A percentile compares a stretch with the other conserved stretches of the same genome.
Conservation (phyloP, 2,888 invertebrate genomes). For the Sericinus montela region DNA sequence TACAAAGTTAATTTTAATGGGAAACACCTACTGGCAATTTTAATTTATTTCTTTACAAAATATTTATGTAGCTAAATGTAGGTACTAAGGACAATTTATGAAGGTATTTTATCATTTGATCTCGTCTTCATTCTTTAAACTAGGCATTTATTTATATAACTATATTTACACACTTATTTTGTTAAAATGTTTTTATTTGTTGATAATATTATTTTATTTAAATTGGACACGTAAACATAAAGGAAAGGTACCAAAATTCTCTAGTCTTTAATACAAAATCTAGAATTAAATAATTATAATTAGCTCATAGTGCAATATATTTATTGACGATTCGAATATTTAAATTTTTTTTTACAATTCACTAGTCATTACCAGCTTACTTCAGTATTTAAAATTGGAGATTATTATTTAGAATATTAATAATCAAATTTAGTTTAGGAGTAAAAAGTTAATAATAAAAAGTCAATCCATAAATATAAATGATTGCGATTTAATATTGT, state of each 20-base stretch:
- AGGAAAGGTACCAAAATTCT: slow-evolving; percentile 37
- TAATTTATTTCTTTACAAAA: too few species aligned
- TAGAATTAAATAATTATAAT: slow-evolving; percentile 24
- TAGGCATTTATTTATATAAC: too few species aligned
- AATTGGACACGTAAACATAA: slow-evolving; percentile 23
- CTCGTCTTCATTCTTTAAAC: slow-evolving; percentile 10
- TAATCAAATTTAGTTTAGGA: too few species aligned
- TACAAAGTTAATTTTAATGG: too few species aligned
- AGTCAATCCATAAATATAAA: too few species aligned
- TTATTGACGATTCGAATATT: slow-evolving; percentile 38
- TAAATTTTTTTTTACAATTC: slow-evolving; percentile 5
- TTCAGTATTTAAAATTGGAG: too few species aligned
- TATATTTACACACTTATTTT: slow-evolving; percentile 27
- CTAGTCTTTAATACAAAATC: slow-evolving; percentile 23
- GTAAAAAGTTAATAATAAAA: too few species aligned
- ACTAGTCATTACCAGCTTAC: slow-evolving; percentile 24
- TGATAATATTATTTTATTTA: slow-evolving; percentile 36
- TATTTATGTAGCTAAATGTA: too few species aligned
- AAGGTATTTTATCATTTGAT: slow-evolving; percentile 5
- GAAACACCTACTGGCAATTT: too few species aligned
- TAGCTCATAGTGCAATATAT: slow-evolving; percentile 62
- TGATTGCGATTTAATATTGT: too few species aligned
- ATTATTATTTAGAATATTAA: too few species aligned
- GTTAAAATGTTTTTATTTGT: slow-evolving; percentile 33
- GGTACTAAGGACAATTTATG: too few species aligned